Conservation (phyloP, 2,888 invertebrate genomes). For the Eupithecia subumbrata region DNA sequence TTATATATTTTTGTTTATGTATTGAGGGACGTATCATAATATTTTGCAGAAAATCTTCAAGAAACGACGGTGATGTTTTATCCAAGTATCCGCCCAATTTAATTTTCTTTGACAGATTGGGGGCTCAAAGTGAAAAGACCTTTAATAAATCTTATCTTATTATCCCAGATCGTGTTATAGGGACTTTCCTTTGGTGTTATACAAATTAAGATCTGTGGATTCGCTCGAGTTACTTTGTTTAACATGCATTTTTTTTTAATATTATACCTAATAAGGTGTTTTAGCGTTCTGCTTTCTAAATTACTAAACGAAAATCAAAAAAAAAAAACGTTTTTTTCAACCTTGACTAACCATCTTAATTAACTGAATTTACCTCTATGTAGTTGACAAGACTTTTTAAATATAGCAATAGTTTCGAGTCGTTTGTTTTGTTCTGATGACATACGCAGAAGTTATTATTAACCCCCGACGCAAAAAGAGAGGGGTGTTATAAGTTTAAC, state of each 20-base stretch:
- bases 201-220: neutral
- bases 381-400: no score
- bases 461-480: no score
- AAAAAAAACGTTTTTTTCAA: no score
- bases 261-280: no score
- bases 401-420: neutral
- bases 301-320: no score
- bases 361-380: no score
- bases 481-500: no score
- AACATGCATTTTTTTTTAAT: no score
- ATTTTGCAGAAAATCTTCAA: constrained; percentile 36
- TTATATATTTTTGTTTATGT: constrained; percentile 32
- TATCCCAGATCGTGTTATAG: neutral
- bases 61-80: constrained; percentile 28
- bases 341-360: no score
- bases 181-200: neutral
- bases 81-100: constrained; percentile 29
- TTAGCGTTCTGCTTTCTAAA: no score
- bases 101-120: constrained; percentile 32
- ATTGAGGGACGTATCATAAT: constrained; percentile 37
- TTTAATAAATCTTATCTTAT: constrained; percentile 23
- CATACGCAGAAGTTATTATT: no score
- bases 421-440: neutral
- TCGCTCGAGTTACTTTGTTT: neutral
- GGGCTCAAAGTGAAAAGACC: constrained; percentile 27